Evolutionary conservation across 2,797 vertebrate species (phyloP), one percentile per base, ranked within the genome.

Genomic region (Dicrostonyx torquatus): DNA sequence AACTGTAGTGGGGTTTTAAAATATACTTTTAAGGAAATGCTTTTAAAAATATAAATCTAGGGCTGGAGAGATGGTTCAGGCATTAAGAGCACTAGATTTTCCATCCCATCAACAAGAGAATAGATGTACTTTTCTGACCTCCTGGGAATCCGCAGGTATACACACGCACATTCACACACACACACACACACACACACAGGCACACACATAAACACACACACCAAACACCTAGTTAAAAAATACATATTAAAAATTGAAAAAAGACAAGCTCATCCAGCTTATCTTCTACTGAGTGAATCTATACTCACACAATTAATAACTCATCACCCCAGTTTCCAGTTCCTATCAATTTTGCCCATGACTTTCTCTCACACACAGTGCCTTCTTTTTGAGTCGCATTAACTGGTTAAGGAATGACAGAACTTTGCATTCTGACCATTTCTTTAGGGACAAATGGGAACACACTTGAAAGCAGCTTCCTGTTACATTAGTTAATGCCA

Each of bases 21-120:
- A 76, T 85, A 76, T 50, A 85, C 40, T 94, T 89, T 78, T 50
- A 53, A 66, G 64, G 18, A 78, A 29, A 76, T 72, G 93, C 68
- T 90, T 72, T 89, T 76, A 93, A 43, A 48, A 88, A 96, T n/a
- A 43, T 37, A 93, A 80, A 40, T 40, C 15, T 20, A 29, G 48
- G 9, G 6, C 5, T 72, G n/a, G 24, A 86, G 26, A 55, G 22
- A 34, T 34, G 14, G 48, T 24, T 86, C 48, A 40, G 48, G 8
- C 5, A 14, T 55, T 86, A 55, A 20, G 66, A 55, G 5, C 50
- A 86, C n/a, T n/a, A 50, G 66, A 55, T 14, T 72, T 53, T 24
- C 9, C 26, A 55, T 86, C 8, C 5, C 50, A 87, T 55, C 66
- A 40, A 17, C 5, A 58, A 58, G 48, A 53, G 24, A 34, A 10